These are phyloP conservation scores for Thymelicus acteon DNA, from an alignment of 2,888 invertebrate genomes.

Conservation along the genomic window DNA sequence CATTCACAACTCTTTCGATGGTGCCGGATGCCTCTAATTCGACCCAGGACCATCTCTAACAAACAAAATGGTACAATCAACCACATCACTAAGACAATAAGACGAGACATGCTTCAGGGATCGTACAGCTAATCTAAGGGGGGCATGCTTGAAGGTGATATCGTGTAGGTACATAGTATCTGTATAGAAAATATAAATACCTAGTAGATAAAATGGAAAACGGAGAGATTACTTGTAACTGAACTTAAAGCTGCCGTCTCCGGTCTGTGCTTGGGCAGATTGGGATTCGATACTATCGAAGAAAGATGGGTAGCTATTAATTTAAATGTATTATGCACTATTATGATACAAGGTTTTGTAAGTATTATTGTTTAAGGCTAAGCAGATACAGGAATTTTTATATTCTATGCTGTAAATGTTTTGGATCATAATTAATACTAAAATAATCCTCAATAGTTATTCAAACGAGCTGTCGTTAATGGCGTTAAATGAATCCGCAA, in stretches of 20 bases:
- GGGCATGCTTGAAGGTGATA: conserved; percentile 42
- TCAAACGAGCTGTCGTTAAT: neutral
- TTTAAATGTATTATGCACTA: conserved; percentile 11
- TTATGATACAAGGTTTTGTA: neutral
- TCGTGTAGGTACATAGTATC: neutral
- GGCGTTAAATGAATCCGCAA: conserved; percentile 13
- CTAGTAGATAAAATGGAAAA: conserved; percentile 20
- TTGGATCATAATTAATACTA: neutral
- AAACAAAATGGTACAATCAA: conserved; percentile 42
- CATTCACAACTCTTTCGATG: conserved; percentile 1
- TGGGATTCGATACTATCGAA: conserved; percentile 20
- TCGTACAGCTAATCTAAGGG: conserved; percentile 46
- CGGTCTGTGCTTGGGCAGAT: conserved; percentile 27
- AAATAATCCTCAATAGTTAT: neutral
- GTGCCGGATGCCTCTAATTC: conserved; percentile 33
- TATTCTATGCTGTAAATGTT: neutral
- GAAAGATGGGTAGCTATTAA: conserved; percentile 14
- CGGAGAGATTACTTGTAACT: conserved; percentile 28
- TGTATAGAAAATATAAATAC: conserved; percentile 30
- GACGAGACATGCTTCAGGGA: conserved; percentile 49
- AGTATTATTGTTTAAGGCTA: neutral
- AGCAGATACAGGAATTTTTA: conserved; percentile 1
- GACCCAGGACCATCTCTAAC: conserved; percentile 67
- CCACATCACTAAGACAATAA: conserved; percentile 43
- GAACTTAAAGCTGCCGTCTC: conserved; percentile 29